A percentile compares a stretch with the other conserved stretches of the same genome.
These are phyloP conservation scores for Incurvaria masculella DNA, from an alignment of 2,888 invertebrate species.

Conservation along the genomic window DNA sequence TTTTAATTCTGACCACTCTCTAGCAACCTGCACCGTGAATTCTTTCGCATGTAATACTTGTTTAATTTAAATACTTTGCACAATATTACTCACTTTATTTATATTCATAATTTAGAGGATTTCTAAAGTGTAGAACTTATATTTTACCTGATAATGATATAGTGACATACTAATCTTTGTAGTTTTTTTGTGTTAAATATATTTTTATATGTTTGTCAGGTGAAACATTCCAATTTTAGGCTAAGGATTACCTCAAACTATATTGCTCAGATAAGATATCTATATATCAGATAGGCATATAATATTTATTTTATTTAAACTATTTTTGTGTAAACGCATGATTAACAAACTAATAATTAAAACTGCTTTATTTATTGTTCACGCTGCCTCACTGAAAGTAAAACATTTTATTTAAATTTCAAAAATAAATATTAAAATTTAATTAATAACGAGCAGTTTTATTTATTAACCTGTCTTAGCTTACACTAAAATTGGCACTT, in stretches of 20 bases:
- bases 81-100: too few species aligned
- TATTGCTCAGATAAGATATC: constrained; percentile 16
- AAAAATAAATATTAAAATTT: constrained; percentile 10
- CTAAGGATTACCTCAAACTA: not conserved
- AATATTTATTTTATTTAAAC: constrained; percentile 2
- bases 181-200: too few species aligned
- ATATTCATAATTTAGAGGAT: too few species aligned
- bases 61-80: too few species aligned
- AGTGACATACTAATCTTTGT: too few species aligned
- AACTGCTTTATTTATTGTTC: not conserved
- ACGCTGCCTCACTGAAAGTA: not conserved
- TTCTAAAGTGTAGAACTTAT: too few species aligned
- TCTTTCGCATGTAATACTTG: too few species aligned
- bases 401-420: not conserved
- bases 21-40: too few species aligned
- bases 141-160: too few species aligned
- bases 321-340: not conserved
- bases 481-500: constrained; percentile 8
- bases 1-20: too few species aligned
- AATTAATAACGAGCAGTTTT: constrained; percentile 27
- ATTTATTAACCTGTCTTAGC: constrained; percentile 25
- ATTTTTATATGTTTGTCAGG: too few species aligned
- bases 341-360: not conserved
- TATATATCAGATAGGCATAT: too few species aligned
- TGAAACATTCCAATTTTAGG: not conserved